Evolutionary conservation across 2,797 vertebrate genomes (phyloP).

Genomic region (Sebastes oblongus): DNA sequence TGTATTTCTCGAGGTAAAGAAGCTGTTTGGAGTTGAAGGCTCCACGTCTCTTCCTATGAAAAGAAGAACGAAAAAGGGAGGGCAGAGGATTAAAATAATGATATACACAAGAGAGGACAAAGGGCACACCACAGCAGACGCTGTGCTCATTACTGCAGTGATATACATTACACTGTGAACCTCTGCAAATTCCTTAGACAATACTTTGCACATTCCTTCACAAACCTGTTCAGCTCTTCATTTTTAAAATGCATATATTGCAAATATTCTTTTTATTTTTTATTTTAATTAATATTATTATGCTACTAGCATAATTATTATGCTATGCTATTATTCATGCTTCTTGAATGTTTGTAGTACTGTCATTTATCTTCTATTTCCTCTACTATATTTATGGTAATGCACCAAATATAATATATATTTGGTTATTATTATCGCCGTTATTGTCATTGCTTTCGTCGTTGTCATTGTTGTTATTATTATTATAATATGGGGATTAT

Average conservation of each 20-base stretch:
- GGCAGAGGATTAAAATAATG: not conserved
- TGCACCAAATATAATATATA: not conserved
- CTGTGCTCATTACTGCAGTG: not conserved
- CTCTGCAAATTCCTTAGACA: not conserved
- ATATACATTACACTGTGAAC: not conserved
- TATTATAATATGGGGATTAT: too few relatives aligned
- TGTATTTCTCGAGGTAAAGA: conserved; percentile 99
- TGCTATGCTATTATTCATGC: too few relatives aligned
- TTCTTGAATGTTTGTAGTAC: not conserved
- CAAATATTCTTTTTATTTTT: too few relatives aligned
- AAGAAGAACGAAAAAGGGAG: conserved; percentile 7
- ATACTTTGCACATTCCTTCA: not conserved
- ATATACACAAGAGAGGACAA: not conserved
- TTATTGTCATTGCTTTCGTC: too few relatives aligned
- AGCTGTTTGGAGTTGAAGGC: conserved; percentile 99
- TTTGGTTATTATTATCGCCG: too few relatives aligned
- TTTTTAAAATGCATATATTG: not conserved
- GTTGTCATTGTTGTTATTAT: too few relatives aligned
- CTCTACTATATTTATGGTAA: not conserved
- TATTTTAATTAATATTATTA: too few relatives aligned
- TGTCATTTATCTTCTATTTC: not conserved
- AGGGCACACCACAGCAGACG: not conserved
- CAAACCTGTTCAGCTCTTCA: not conserved
- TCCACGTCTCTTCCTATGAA: conserved; percentile 95
- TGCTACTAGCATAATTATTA: too few relatives aligned